Evolutionary conservation across 2,797 vertebrate species (phyloP).

Genomic region (Myiotriccus ornatus): DNA sequence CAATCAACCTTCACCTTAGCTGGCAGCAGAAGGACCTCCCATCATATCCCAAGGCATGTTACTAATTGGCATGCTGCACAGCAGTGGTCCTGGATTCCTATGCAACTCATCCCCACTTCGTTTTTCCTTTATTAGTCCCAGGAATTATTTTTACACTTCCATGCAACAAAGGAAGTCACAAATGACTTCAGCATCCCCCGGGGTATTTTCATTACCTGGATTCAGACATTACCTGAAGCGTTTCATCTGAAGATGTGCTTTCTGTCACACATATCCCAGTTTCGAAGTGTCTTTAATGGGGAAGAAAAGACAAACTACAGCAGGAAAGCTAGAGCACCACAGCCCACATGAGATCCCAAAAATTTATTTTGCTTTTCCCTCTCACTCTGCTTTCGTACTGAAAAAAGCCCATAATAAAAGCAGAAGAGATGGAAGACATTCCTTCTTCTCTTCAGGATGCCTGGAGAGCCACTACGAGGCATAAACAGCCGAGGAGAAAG

Average conservation of each 20-base stretch:
- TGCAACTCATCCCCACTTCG: neutral
- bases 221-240: neutral
- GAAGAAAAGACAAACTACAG: neutral
- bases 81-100: neutral
- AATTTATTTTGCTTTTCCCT: neutral
- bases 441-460: neutral
- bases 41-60: neutral
- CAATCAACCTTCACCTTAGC: neutral
- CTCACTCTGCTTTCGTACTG: neutral
- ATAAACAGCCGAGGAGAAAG: neutral
- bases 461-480: neutral
- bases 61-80: neutral
- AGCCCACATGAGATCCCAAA: neutral
- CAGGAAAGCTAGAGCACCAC: neutral
- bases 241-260: neutral
- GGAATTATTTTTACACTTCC: neutral
- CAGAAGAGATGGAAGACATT: neutral
- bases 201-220: neutral
- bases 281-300: neutral
- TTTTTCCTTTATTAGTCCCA: neutral
- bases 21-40: neutral
- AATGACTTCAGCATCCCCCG: neutral
- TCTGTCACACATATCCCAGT: neutral
- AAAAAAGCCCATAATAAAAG: neutral
- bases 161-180: neutral